phyloP scores from a whole-genome alignment of 2,113 vertebrate species.

The Bucco capensis region DNA sequence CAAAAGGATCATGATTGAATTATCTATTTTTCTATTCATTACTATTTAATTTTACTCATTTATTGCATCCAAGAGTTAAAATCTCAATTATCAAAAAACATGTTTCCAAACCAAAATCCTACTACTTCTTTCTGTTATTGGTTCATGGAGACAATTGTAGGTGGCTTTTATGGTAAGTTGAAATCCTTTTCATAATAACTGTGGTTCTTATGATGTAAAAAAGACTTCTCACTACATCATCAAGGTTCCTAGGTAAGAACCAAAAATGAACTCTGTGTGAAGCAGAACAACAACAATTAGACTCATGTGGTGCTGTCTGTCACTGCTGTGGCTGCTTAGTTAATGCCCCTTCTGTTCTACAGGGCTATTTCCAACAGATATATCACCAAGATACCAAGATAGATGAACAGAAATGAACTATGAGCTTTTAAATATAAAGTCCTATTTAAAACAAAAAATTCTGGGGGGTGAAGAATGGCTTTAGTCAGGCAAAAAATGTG shows the following conservation, averaged over 20 bases:
- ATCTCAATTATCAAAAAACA: neutral
- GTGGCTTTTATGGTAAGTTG: neutral
- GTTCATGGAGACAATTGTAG: neutral
- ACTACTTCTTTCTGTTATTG: neutral
- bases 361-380: neutral
- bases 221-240: neutral
- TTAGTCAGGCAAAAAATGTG: neutral
- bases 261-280: neutral
- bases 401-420: neutral
- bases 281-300: neutral
- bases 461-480: neutral
- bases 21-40: neutral
- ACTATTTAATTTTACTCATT: neutral
- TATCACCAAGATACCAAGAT: neutral
- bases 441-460: neutral
- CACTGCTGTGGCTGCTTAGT: neutral
- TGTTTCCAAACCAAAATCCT: neutral
- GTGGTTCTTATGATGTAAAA: neutral
- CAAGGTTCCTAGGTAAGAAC: neutral
- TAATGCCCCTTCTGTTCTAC: slow-evolving; percentile 10
- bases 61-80: neutral
- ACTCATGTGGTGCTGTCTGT: neutral
- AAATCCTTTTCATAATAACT: neutral
- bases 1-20: neutral
- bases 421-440: slow-evolving; percentile 36